Conservation (phyloP, 2,888 invertebrate species). For the Sipha maydis region DNA sequence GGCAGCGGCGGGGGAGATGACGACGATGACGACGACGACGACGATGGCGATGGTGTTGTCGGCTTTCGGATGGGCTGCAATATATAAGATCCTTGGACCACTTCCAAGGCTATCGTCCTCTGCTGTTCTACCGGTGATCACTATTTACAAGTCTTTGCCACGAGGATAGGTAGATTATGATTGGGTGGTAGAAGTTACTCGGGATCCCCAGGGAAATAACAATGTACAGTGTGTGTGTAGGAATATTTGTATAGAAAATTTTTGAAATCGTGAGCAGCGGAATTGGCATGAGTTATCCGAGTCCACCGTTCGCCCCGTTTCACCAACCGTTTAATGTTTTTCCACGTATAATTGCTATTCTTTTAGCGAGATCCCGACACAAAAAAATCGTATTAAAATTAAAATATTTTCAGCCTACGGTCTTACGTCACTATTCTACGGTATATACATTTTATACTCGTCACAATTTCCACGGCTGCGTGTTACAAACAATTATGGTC, state of each 20-base stretch:
- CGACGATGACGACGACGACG: neutral
- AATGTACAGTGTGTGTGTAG: neutral
- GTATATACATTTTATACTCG: neutral
- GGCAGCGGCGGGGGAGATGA: no score
- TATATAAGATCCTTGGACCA: constrained; percentile 31
- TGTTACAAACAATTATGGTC: no score
- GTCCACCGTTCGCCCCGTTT: neutral
- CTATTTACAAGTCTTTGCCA: neutral
- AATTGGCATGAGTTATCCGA: neutral
- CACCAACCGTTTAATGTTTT: neutral
- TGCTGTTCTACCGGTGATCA: neutral
- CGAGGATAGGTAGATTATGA: neutral
- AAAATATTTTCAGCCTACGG: neutral
- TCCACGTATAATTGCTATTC: constrained; percentile 26
- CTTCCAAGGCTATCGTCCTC: constrained; percentile 5
- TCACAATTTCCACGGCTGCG: neutral
- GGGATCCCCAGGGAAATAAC: neutral
- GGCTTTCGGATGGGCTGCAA: neutral
- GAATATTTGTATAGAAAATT: no score
- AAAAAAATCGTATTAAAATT: neutral
- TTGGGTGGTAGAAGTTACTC: neutral
- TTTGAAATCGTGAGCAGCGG: no score
- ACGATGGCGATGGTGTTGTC: neutral
- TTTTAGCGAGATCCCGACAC: neutral
- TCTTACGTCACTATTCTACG: neutral